These are phyloP conservation scores for Tachyglossus aculeatus DNA, from an alignment of 2,797 vertebrate genomes.

Conservation along the genomic window DNA sequence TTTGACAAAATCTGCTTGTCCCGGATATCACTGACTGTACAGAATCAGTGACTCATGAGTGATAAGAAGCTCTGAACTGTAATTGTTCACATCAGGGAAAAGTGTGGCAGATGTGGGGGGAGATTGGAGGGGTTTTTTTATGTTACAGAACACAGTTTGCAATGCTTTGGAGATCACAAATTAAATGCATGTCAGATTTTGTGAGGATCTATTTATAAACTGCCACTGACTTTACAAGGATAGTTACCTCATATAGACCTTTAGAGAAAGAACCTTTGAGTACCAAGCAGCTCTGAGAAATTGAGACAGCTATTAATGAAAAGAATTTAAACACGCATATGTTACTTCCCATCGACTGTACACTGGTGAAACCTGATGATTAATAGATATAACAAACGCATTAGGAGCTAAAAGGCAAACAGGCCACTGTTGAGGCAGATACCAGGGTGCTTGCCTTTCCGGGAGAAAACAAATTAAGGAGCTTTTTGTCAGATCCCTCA, in stretches of 20 bases:
- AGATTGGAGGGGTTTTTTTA: background rate
- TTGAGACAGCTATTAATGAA: conserved; percentile 27
- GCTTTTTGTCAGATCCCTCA: no score
- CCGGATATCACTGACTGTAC: background rate
- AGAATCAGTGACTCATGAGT: background rate
- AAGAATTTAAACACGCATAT: conserved; percentile 28
- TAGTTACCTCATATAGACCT: conserved; percentile 12
- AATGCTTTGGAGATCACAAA: conserved; percentile 17
- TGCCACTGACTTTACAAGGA: background rate
- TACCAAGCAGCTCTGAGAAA: background rate
- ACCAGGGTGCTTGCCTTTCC: no score
- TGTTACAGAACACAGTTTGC: background rate
- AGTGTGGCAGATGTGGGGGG: background rate
- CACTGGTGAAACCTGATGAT: no score
- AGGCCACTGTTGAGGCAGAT: no score
- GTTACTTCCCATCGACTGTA: no score
- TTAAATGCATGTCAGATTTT: background rate
- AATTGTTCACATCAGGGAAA: background rate
- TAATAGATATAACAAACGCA: no score
- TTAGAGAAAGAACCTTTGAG: background rate
- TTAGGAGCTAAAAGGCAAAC: no score
- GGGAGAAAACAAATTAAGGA: no score
- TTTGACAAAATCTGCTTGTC: background rate
- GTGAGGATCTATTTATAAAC: background rate
- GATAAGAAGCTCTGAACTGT: background rate